Conservation (phyloP, 2,113 vertebrate species). For the Campylorhamphus procurvoides region DNA sequence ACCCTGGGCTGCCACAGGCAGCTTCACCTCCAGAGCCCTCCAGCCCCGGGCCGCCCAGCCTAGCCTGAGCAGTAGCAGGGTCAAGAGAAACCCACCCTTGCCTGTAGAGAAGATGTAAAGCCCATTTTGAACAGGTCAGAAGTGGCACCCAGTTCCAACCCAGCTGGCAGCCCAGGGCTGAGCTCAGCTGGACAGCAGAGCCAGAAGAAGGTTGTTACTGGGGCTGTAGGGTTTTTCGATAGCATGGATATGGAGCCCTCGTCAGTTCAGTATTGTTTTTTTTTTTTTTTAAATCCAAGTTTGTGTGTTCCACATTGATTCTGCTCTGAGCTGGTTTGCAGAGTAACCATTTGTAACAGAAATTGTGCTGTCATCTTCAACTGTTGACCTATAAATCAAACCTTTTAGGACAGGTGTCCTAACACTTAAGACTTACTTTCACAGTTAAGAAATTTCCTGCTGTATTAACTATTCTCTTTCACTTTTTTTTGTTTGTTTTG, state of each 20-base stretch:
- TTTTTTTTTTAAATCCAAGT: neutral
- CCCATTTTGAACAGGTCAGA: neutral
- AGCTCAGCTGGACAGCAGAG: neutral
- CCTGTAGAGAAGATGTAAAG: neutral
- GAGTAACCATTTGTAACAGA: conserved; percentile 29
- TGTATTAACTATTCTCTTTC: conserved; percentile 17
- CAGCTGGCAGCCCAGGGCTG: neutral
- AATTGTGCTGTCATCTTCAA: conserved; percentile 28
- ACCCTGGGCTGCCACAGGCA: neutral
- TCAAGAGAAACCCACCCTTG: neutral
- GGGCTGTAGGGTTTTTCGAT: neutral
- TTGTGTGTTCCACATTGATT: neutral
- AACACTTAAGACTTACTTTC: conserved; percentile 24
- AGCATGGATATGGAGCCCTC: neutral
- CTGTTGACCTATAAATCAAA: conserved; percentile 8
- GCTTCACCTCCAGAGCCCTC: conserved; percentile 25
- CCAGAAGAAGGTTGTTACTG: neutral
- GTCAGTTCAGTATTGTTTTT: neutral
- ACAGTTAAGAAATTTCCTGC: conserved; percentile 52
- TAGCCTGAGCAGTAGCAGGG: neutral
- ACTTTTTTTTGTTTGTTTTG: neutral
- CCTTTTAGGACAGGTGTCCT: conserved; percentile 15
- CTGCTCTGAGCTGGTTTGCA: conserved; percentile 39
- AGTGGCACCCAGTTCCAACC: neutral
- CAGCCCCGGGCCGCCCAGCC: neutral